Evolutionary conservation across 2,113 vertebrate species (phyloP).

Genomic region (Ameiurus melas): DNA sequence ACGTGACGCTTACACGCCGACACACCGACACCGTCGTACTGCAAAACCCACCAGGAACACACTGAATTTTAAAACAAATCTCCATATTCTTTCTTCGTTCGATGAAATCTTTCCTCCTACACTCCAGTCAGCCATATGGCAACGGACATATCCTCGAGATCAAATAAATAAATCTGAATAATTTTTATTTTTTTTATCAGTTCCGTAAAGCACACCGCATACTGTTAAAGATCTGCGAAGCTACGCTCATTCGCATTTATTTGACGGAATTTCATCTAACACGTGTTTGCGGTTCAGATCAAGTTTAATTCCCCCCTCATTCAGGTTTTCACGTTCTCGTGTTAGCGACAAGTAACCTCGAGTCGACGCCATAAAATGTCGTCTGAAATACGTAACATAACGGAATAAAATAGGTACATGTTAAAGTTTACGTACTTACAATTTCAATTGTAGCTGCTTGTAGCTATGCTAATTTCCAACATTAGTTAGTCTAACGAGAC

Average conservation of each 20-base stretch:
- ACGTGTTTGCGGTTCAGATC: neutral
- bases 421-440: neutral
- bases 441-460: neutral
- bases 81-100: neutral
- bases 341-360: too few species aligned
- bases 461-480: neutral
- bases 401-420: neutral
- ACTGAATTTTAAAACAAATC: neutral
- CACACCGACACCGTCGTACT: neutral
- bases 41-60: neutral
- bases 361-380: too few species aligned
- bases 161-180: neutral
- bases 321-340: too few species aligned
- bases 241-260: neutral
- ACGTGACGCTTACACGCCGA: neutral
- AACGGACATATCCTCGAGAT: neutral
- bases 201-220: neutral
- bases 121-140: constrained; percentile 10
- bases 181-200: neutral
- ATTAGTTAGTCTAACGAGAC: too few species aligned
- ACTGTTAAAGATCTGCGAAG: neutral
- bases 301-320: too few species aligned
- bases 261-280: neutral
- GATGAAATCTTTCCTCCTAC: neutral
- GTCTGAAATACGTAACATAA: too few species aligned